These are phyloP conservation scores for Teinopalpus imperialis DNA, from an alignment of 2,888 invertebrate genomes.

Conservation along the genomic window DNA sequence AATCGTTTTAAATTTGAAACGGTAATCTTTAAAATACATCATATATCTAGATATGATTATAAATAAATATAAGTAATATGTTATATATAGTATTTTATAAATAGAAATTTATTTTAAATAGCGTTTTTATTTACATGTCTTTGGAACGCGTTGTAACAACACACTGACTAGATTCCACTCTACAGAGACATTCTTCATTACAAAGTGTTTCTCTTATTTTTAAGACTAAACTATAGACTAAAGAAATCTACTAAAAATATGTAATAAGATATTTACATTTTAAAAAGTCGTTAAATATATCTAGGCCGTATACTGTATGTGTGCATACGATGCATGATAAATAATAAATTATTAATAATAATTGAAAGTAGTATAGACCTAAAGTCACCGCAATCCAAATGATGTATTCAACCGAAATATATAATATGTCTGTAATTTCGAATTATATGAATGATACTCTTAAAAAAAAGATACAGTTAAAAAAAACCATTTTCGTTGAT, in stretches of 20 bases:
- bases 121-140: slow-evolving; percentile 75
- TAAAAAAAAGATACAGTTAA: too few species aligned
- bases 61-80: too few species aligned
- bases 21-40: too few species aligned
- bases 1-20: too few species aligned
- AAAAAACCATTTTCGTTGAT: too few species aligned
- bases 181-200: slow-evolving; percentile 37
- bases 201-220: slow-evolving; percentile 29
- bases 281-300: neutral
- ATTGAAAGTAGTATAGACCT: neutral
- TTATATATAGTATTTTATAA: too few species aligned
- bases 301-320: slow-evolving; percentile 18
- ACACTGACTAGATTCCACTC: slow-evolving; percentile 81
- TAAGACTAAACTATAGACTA: neutral
- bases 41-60: too few species aligned
- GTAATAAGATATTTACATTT: slow-evolving; percentile 30
- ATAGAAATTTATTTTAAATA: slow-evolving; percentile 36
- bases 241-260: too few species aligned
- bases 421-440: too few species aligned
- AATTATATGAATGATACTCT: too few species aligned
- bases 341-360: neutral
- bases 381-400: slow-evolving; percentile 1
- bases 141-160: slow-evolving; percentile 78
- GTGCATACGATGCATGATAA: neutral
- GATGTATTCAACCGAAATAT: too few species aligned